Conservation (phyloP, 2,888 invertebrate species). For the Drosophila quinaria region DNA sequence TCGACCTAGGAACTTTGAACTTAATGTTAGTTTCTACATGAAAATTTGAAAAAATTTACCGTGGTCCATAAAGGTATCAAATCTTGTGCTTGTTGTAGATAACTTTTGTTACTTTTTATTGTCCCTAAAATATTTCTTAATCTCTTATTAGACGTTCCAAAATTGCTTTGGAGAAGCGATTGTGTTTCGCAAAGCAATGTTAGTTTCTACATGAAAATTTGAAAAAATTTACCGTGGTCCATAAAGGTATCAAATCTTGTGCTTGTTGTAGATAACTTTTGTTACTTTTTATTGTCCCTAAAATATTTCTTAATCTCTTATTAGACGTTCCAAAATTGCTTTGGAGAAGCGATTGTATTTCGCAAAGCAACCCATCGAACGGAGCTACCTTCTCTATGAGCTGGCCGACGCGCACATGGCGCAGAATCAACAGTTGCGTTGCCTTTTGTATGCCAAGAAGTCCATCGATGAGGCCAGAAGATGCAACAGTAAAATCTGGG, state of each 20-base stretch:
- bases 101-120: not conserved
- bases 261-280: no score
- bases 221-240: no score
- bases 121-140: not conserved
- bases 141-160: constrained; percentile 4
- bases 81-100: no score
- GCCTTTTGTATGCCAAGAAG: constrained; percentile 44
- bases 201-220: no score
- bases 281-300: not conserved
- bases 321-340: constrained; percentile 4
- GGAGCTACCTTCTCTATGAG: constrained; percentile 67
- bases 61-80: no score
- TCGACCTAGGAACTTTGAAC: no score
- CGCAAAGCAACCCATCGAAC: constrained; percentile 62
- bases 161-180: constrained; percentile 48
- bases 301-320: not conserved
- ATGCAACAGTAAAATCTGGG: constrained; percentile 79
- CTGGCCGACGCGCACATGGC: constrained; percentile 59
- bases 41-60: no score
- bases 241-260: no score
- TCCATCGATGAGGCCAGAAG: constrained; percentile 60
- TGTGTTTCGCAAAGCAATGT: constrained; percentile 51
- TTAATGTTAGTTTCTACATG: no score
- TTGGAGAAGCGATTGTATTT: constrained; percentile 63
- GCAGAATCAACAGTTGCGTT: constrained; percentile 51